Evolutionary conservation across 2,888 invertebrate species (phyloP).

Genomic region (Cheilosia grossa): DNA sequence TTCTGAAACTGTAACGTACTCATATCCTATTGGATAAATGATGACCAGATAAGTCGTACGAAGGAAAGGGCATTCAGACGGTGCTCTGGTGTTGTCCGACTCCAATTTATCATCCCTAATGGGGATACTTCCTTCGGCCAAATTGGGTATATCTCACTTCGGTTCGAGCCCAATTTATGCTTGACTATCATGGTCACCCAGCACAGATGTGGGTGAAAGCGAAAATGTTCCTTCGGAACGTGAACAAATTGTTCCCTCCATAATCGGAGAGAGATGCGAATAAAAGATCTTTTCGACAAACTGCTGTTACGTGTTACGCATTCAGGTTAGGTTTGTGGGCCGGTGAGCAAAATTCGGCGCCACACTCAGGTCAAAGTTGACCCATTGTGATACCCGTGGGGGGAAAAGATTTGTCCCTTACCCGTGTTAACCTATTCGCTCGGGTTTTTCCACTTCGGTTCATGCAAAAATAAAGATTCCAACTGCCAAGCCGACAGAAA

Average conservation of each 20-base stretch:
- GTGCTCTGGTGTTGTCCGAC: constrained; percentile 19
- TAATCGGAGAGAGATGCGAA: constrained; percentile 7
- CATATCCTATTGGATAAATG: constrained; percentile 35
- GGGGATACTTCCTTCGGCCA: constrained; percentile 62
- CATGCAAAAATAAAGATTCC: too few species aligned
- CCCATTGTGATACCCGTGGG: too few species aligned
- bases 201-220: neutral
- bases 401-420: too few species aligned
- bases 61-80: neutral
- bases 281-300: constrained; percentile 34
- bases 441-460: too few species aligned
- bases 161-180: constrained; percentile 52
- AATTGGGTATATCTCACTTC: constrained; percentile 62
- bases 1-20: constrained; percentile 2
- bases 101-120: constrained; percentile 68
- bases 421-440: too few species aligned
- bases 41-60: constrained; percentile 15
- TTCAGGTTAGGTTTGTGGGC: too few species aligned
- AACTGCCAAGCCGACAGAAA: too few species aligned
- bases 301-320: constrained; percentile 39
- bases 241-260: constrained; percentile 40
- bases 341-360: too few species aligned
- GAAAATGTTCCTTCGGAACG: constrained; percentile 17
- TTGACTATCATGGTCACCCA: constrained; percentile 12
- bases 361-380: too few species aligned